Percentiles rank a stretch among this genome's conserved stretches.
phyloP scores from a whole-genome alignment of 2,888 invertebrate species.

The Trachelus stipa region DNA sequence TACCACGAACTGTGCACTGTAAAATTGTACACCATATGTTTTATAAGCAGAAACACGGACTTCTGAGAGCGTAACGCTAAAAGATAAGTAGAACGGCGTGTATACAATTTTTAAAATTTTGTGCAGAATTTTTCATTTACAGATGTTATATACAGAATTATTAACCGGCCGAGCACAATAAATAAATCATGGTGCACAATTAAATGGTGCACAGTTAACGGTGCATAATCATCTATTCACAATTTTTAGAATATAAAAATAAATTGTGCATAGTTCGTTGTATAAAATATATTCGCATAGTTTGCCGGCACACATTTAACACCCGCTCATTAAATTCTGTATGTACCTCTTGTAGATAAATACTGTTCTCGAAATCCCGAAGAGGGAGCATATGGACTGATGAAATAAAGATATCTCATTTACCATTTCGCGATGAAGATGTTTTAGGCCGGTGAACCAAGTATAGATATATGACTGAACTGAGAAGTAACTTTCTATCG shows the following conservation, averaged over 20 bases:
- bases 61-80: not conserved
- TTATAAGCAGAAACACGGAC: not conserved
- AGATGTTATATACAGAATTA: not conserved
- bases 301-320: not conserved
- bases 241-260: too few species aligned
- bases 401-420: not conserved
- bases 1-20: not conserved
- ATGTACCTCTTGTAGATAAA: not conserved
- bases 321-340: not conserved
- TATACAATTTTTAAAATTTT: not conserved
- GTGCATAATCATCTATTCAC: too few species aligned
- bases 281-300: not conserved
- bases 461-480: not conserved
- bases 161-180: too few species aligned
- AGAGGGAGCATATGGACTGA: not conserved
- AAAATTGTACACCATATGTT: not conserved
- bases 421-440: not conserved
- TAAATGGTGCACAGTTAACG: too few species aligned
- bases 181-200: too few species aligned
- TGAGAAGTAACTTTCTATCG: not conserved
- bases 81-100: not conserved
- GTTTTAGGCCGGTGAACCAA: not conserved
- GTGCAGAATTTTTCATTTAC: not conserved
- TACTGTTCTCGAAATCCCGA: not conserved
- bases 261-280: too few species aligned